Evolutionary conservation across 2,888 invertebrate species (phyloP).

Genomic region (Drosophila lutescens): DNA sequence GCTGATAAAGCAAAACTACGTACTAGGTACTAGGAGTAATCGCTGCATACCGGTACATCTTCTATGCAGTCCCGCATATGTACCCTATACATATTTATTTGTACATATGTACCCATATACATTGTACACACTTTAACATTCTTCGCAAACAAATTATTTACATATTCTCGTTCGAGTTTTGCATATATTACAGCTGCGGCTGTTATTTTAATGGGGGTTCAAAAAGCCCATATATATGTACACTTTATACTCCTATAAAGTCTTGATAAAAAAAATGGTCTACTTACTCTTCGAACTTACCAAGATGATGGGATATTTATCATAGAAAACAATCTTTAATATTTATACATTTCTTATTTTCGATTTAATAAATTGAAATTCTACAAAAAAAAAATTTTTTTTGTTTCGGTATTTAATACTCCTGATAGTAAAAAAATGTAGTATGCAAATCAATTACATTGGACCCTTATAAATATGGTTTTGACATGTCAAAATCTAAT

Average conservation of each 20-base stretch:
- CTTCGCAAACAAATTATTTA: slow-evolving; percentile 4
- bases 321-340: no score
- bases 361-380: no score
- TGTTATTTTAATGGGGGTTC: slow-evolving; percentile 6
- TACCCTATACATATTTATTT: neutral
- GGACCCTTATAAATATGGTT: no score
- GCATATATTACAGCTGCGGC: slow-evolving; percentile 10
- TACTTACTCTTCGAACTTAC: neutral
- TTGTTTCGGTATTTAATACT: no score
- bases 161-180: neutral
- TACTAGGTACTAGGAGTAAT: neutral
- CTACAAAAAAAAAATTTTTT: no score
- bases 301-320: no score
- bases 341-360: no score
- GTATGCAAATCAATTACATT: no score
- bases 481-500: no score
- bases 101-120: neutral
- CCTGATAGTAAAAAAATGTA: no score
- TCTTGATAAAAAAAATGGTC: neutral
- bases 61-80: neutral
- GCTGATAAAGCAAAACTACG: slow-evolving; percentile 15
- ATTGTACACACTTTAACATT: neutral
- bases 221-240: neutral
- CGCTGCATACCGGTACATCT: slow-evolving; percentile 22
- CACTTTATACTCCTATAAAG: neutral